A percentile compares a stretch with the other conserved stretches of the same genome.
These are phyloP conservation scores for Laticauda laticaudata DNA, from an alignment of 2,113 vertebrate species.

Conservation along the genomic window DNA sequence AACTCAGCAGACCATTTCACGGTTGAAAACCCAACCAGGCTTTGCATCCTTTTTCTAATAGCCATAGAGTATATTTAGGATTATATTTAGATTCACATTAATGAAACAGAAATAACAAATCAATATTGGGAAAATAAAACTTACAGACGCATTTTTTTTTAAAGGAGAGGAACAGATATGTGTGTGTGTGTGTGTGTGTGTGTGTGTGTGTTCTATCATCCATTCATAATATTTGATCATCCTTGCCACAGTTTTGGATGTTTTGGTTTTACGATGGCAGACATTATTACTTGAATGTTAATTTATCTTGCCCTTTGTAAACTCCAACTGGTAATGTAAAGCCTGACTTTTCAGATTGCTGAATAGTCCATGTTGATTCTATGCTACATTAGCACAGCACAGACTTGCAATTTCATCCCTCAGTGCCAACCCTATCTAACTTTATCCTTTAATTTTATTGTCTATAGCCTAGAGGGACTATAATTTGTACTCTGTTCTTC, in stretches of 20 bases:
- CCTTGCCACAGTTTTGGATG: not conserved
- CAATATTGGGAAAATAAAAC: not conserved
- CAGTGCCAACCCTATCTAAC: conserved; percentile 33
- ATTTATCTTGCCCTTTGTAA: conserved; percentile 21
- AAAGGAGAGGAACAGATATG: not conserved
- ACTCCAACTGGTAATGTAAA: not conserved
- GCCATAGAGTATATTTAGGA: not conserved
- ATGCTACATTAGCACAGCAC: conserved; percentile 16
- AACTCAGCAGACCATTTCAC: not conserved
- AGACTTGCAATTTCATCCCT: conserved; percentile 9
- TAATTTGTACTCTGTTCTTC: conserved; percentile 6
- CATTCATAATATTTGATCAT: conserved; percentile 19
- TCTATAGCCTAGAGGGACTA: conserved; percentile 1
- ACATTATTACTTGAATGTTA: not conserved
- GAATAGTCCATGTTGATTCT: conserved; percentile 11
- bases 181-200: not conserved
- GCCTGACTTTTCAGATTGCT: conserved; percentile 4
- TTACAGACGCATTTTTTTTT: conserved; percentile 4
- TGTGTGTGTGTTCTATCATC: not conserved
- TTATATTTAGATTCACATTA: not conserved
- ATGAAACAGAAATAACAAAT: conserved; percentile 11
- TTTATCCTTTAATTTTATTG: conserved; percentile 29
- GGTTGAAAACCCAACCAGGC: not conserved
- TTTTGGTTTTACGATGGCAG: not conserved
- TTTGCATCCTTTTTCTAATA: conserved; percentile 6